phyloP scores from a whole-genome alignment of 2,113 vertebrate genomes.

The Coregonus clupeaformis region DNA sequence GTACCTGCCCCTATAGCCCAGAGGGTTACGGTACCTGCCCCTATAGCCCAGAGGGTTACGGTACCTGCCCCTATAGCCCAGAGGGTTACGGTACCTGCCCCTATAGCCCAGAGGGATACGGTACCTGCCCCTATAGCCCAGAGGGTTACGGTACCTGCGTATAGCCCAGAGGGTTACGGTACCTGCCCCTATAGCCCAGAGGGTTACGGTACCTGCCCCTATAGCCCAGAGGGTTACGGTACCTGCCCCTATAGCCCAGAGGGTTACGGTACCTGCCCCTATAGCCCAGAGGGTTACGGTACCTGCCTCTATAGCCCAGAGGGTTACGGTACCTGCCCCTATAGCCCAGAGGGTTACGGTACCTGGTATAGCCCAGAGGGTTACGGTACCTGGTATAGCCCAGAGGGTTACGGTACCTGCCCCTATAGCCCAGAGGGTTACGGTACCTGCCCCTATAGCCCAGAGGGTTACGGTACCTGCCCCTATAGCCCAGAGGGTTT shows the following conservation, averaged over 20 bases:
- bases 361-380: too few relatives aligned
- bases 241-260: conserved; percentile 34
- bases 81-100: too few relatives aligned
- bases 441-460: conserved; percentile 44
- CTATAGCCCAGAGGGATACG: too few relatives aligned
- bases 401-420: conserved; percentile 44
- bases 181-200: conserved; percentile 34
- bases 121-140: conserved; percentile 40
- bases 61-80: conserved; percentile 40
- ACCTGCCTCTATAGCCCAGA: conserved; percentile 32
- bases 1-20: conserved; percentile 40
- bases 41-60: too few relatives aligned
- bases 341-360: not conserved
- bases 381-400: conserved; percentile 49
- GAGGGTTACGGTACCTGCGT: too few relatives aligned
- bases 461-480: conserved; percentile 50
- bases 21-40: too few relatives aligned
- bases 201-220: too few relatives aligned
- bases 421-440: conserved; percentile 4
- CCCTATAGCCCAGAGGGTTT: not conserved
- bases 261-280: too few relatives aligned
- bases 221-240: conserved; percentile 52
- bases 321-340: conserved; percentile 45
- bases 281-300: conserved; percentile 52
- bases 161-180: conserved; percentile 52